Conservation (phyloP, 2,888 invertebrate species). For the Agonopterix arenella region DNA sequence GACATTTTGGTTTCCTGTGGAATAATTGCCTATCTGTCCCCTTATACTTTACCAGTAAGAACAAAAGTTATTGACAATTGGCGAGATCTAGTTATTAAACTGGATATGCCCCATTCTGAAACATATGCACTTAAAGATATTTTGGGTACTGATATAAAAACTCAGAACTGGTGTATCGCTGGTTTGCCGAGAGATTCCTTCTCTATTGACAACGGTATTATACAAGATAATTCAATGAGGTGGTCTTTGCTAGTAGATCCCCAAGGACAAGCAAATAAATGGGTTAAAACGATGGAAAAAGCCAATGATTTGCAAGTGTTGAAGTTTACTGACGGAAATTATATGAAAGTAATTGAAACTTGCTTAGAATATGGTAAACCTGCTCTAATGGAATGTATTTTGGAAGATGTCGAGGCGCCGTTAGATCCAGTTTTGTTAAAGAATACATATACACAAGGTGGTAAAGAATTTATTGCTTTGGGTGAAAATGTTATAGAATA, state of each 20-base stretch:
- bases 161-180: slow-evolving; percentile 90
- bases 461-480: slow-evolving; percentile 84
- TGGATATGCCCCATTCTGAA: slow-evolving; percentile 87
- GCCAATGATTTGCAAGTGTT: slow-evolving; percentile 81
- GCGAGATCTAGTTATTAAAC: slow-evolving; percentile 80
- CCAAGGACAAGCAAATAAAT: slow-evolving; percentile 90
- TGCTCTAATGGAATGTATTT: slow-evolving; percentile 85
- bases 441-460: slow-evolving; percentile 84
- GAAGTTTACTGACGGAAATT: slow-evolving; percentile 85
- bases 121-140: slow-evolving; percentile 83
- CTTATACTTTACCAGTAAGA: slow-evolving; percentile 85
- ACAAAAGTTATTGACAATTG: slow-evolving; percentile 80
- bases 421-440: slow-evolving; percentile 86
- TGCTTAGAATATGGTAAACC: slow-evolving; percentile 88
- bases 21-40: slow-evolving; percentile 92
- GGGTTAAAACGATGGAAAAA: slow-evolving; percentile 91
- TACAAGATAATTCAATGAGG: slow-evolving; percentile 85
- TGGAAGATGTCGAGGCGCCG: slow-evolving; percentile 86
- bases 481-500: slow-evolving; percentile 89
- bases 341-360: slow-evolving; percentile 85
- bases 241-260: slow-evolving; percentile 91
- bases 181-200: slow-evolving; percentile 89
- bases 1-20: slow-evolving; percentile 93
- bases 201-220: slow-evolving; percentile 90
- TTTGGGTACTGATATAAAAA: slow-evolving; percentile 90